Base-by-base conservation (phyloP, 2,797 vertebrate genomes). In the Molossus molossus region DNA sequence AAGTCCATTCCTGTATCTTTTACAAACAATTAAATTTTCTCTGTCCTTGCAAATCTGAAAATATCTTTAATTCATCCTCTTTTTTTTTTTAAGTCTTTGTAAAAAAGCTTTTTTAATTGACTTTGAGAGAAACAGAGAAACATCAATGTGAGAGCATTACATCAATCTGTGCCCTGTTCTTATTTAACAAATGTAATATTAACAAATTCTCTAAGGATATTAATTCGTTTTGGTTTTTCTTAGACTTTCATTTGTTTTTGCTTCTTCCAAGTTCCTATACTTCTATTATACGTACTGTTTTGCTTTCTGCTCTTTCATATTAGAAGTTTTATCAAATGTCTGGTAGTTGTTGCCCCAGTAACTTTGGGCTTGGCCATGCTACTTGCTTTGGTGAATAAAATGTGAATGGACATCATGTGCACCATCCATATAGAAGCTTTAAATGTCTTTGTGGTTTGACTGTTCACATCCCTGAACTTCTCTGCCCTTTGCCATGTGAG, bases 311-410 rank as follows among this genome's bases (percentile, higher is more conserved):
- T 87, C 12, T 60, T 91, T 92, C 57, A 94, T 20, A 79, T 29
- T n/a, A 90, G 20, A 86, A 95, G 58, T 94, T 93, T 77, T 37
- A 67, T 72, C 75, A 77, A 76, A 89, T 64, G 9, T 64, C 77
- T 80, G 21, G 17, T 80, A 80, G 95, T 18, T 89, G 11, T 14
- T 93, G 17, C 23, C 27, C 67, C 9, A 58, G 25, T 85, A 23
- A 89, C 50, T 85, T 25, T 67, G 29, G 29, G 65, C 6, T 57
- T 81, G 18, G 80, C 65, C 27, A 85, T 70, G 25, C 67, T 75
- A 81, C 48, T 84, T 89, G 58, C 27, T 96, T 82, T 65, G 58
- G 40, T 33, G 18, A 93, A 55, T 14, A 58, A 94, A 90, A 94
- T 58, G 17, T 77, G 57, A 83, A 27, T 37, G 40, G 27, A 77